These are phyloP conservation scores for Trichogramma evanescens DNA, from an alignment of 2,888 invertebrate genomes.

Conservation along the genomic window DNA sequence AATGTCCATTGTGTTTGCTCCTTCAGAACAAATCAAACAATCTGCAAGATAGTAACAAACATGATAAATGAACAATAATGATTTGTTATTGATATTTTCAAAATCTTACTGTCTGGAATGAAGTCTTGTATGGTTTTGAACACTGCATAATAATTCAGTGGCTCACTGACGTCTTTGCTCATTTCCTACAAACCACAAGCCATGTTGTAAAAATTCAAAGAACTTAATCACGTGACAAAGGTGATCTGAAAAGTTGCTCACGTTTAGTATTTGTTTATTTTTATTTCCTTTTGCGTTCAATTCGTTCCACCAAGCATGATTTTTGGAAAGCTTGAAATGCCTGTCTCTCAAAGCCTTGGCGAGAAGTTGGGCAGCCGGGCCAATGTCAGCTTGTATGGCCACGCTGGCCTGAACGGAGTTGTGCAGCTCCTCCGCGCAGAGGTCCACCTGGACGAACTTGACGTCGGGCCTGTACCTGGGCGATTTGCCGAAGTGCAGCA, in stretches of 20 bases:
- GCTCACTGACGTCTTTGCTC: constrained; percentile 63
- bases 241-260: constrained; percentile 36
- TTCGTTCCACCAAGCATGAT: constrained; percentile 69
- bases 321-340: constrained; percentile 51
- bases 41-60: constrained; percentile 49
- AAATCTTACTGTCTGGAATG: constrained; percentile 55
- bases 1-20: constrained; percentile 98
- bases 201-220: not conserved
- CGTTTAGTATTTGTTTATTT: constrained; percentile 65
- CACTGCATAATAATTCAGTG: constrained; percentile 90
- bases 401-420: constrained; percentile 77
- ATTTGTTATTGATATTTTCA: not conserved
- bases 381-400: constrained; percentile 79
- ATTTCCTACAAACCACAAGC: constrained; percentile 50
- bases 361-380: constrained; percentile 64
- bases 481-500: constrained; percentile 88
- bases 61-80: not conserved
- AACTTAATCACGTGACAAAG: not conserved
- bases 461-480: constrained; percentile 78
- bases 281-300: constrained; percentile 64
- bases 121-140: constrained; percentile 73
- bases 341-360: constrained; percentile 53
- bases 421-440: constrained; percentile 84
- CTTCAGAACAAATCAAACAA: constrained; percentile 89
- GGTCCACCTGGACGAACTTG: constrained; percentile 86